phyloP scores from a whole-genome alignment of 2,113 vertebrate genomes.

The Scatophagus argus region DNA sequence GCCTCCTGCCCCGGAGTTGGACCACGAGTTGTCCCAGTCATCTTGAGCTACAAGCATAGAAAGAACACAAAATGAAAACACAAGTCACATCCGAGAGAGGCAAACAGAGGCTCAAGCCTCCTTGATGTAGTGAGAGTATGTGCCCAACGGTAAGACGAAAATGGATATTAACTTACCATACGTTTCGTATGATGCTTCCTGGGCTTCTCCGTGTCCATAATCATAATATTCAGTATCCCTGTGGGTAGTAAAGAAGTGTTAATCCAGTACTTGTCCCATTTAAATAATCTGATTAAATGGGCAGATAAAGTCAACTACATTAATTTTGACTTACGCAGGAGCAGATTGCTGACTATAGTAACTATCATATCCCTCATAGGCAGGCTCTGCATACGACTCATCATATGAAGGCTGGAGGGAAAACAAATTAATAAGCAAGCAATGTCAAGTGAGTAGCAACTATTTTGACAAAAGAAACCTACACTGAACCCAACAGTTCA shows the following conservation, averaged over 20 bases:
- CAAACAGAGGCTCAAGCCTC: background rate
- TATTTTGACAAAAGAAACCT: background rate
- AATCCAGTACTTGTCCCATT: rapidly evolving
- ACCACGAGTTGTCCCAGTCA: constrained; percentile 92
- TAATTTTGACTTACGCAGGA: constrained; percentile 88
- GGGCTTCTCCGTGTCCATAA: constrained; percentile 96
- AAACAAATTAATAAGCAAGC: background rate
- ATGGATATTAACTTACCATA: constrained; percentile 87
- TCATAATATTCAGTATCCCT: constrained; percentile 99
- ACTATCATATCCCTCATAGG: constrained; percentile 93
- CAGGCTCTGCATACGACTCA: constrained; percentile 90
- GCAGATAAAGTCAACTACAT: background rate
- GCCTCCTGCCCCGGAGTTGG: constrained; percentile 81
- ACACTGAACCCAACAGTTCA: background rate
- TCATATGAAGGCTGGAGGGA: constrained; percentile 89
- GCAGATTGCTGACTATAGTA: constrained; percentile 94
- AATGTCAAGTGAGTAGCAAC: background rate
- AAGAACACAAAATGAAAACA: background rate
- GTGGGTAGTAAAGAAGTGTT: constrained; percentile 29
- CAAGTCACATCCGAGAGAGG: background rate
- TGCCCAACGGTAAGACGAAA: background rate
- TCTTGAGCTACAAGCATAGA: constrained; percentile 87
- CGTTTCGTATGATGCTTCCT: constrained; percentile 90
- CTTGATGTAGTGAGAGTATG: background rate
- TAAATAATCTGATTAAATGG: background rate